phyloP scores from a whole-genome alignment of 1,140 invertebrate genomes.

The Wiebesia pumilae region DNA sequence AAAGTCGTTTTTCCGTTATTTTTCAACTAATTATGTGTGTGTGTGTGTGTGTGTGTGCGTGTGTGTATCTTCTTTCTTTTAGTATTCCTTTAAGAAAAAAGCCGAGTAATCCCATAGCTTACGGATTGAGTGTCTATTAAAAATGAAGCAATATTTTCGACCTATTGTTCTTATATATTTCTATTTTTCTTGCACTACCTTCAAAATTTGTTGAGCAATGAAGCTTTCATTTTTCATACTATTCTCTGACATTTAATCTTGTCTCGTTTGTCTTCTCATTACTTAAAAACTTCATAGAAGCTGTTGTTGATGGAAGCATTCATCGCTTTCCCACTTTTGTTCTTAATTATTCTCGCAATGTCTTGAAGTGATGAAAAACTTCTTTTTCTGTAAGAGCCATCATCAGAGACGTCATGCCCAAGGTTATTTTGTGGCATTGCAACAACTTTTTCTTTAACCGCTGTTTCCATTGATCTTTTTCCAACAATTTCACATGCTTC shows the following conservation, averaged over 20 bases:
- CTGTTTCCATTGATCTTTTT: slow-evolving; percentile 13
- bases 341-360: slow-evolving; percentile 1
- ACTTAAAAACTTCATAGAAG: neutral
- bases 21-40: no score
- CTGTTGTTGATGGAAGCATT: slow-evolving; percentile 17
- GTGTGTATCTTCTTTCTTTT: no score
- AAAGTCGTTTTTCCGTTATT: no score
- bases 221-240: neutral
- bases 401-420: slow-evolving; percentile 9
- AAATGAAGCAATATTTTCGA: slow-evolving; percentile 9
- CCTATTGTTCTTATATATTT: neutral
- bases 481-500: slow-evolving; percentile 9
- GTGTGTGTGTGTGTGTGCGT: no score
- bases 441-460: slow-evolving; percentile 17
- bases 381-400: slow-evolving; percentile 17
- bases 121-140: neutral
- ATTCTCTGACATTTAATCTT: slow-evolving; percentile 1
- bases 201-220: neutral
- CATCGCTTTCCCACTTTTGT: neutral
- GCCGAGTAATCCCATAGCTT: no score
- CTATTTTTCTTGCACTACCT: neutral
- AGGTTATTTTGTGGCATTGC: neutral
- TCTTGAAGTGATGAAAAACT: neutral
- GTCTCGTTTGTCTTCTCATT: neutral
- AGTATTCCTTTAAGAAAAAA: no score